Base-by-base conservation (phyloP, 2,888 invertebrate genomes). In the Drosophila prostipennis region DNA sequence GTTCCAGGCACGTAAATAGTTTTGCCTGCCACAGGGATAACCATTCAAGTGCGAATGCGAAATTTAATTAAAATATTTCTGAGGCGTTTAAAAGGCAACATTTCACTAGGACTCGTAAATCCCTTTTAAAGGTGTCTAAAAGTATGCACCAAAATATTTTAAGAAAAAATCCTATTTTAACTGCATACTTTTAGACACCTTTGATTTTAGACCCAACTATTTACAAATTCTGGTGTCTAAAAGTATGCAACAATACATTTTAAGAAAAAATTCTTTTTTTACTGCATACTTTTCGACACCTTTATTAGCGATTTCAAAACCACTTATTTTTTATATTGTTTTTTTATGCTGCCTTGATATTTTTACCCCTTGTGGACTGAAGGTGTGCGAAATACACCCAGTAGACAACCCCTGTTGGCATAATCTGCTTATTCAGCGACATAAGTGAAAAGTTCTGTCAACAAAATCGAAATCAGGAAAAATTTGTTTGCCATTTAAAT, bases 401-500 rank as follows among this genome's bases (percentile, higher is more conserved):
- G 64, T 73, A 74, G 71, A 64, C 84, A 71, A 86, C 81, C 81
- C 80, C 72, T 68, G 70, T 34, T 51, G 67, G 69, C 77, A 79
- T 82, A 87, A 82, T 87, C 85, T 81, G 82, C 87, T 87, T 87
- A 82, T 85, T 82, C 79, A 75, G 87, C 82, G 77, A 68, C 87
- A 82, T 84, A 87, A 89, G 89, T 89, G 89, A 89, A 90, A 90
- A 90, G 79, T 89, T 89, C 88, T 89, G 89, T 90, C 89, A 90
- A 87, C 83, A 84, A 76, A 82, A 81, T 87, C 85, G 79, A 78
- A 80, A 79, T 77, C 75, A 76, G 76, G 78, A 74, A 78, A 86
- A 89, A 89, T 89, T 89, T 90, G 90, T 90, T 90, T 90, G 81
- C 89, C 88, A 79, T 90, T 90, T 89, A 90, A 90, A 90, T 90